These are phyloP conservation scores for Gopherus flavomarginatus DNA, from an alignment of 2,113 vertebrate genomes.

Conservation along the genomic window DNA sequence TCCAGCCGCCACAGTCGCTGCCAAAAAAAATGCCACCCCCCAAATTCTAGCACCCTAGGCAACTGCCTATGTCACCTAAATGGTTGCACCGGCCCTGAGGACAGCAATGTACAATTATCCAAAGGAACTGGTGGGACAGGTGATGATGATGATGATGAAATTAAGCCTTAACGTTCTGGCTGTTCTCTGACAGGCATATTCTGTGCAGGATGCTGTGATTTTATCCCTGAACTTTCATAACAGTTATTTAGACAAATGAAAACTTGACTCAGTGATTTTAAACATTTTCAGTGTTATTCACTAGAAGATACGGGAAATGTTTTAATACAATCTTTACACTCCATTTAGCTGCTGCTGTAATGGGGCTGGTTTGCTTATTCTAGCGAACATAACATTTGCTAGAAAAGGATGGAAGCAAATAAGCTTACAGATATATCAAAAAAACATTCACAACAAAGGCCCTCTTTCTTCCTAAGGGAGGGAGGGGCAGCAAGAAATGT, in stretches of 20 bases:
- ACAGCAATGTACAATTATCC: accelerated
- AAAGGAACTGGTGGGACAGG: accelerated
- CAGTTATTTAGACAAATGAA: not conserved
- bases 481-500: not conserved
- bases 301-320: too few species aligned
- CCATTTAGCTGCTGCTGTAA: too few species aligned
- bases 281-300: too few species aligned
- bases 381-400: too few species aligned
- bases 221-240: not conserved
- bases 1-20: too few species aligned
- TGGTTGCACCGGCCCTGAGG: too few species aligned
- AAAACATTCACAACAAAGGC: not conserved
- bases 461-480: not conserved
- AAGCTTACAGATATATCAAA: not conserved
- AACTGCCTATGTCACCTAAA: too few species aligned
- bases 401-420: not conserved
- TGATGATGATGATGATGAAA: not conserved
- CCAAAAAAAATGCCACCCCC: too few species aligned
- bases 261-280: too few species aligned
- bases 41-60: too few species aligned
- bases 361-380: too few species aligned
- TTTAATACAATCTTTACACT: too few species aligned
- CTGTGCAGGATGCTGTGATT: accelerated
- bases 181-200: not conserved
- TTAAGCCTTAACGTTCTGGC: not conserved